phyloP scores from a whole-genome alignment of 2,113 vertebrate species.

The Telmatochromis sp. region DNA sequence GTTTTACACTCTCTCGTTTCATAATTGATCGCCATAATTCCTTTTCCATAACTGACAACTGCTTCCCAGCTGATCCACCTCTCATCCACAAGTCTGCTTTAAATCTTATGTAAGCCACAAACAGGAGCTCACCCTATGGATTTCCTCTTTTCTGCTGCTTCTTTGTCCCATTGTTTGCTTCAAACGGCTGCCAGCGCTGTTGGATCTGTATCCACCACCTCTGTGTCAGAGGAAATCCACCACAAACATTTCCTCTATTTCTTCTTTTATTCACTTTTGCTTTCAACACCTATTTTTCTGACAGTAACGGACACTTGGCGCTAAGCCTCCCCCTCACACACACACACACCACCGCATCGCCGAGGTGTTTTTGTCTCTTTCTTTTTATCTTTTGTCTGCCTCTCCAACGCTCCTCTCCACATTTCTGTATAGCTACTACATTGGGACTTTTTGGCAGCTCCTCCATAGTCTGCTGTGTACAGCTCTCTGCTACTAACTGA shows the following conservation, averaged over 20 bases:
- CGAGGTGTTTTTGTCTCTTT: neutral
- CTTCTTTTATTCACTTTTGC: neutral
- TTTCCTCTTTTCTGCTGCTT: neutral
- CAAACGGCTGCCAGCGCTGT: neutral
- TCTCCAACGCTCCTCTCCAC: neutral
- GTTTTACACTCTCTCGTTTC: neutral
- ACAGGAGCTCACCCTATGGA: neutral
- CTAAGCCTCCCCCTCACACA: neutral
- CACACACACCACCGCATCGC: neutral
- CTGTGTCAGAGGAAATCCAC: neutral
- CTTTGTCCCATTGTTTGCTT: neutral
- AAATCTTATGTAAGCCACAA: neutral
- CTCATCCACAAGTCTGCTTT: neutral
- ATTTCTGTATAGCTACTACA: neutral
- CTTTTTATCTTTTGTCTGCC: neutral
- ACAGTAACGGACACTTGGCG: neutral
- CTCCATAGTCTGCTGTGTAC: neutral
- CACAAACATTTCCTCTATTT: neutral
- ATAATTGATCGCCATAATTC: neutral
- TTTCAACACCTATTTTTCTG: neutral
- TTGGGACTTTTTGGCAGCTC: conserved; percentile 13
- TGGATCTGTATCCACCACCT: neutral
- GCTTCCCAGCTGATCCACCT: neutral
- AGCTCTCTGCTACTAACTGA: conserved; percentile 1
- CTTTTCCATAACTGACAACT: neutral